Evolutionary conservation across 2,113 vertebrate species (phyloP), one percentile per base, ranked within the genome.

Genomic region (Hydrolagus affinis): DNA sequence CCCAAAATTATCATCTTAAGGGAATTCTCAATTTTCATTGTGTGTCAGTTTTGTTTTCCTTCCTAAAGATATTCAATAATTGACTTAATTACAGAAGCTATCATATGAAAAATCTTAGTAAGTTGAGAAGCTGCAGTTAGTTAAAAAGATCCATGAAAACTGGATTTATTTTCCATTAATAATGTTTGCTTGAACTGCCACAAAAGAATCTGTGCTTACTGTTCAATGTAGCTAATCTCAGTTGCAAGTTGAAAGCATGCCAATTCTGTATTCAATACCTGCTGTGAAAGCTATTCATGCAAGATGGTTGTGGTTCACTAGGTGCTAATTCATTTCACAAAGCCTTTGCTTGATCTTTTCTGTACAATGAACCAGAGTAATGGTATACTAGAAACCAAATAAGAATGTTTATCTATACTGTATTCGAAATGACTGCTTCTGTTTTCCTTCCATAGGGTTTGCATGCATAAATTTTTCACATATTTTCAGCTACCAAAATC

Each of bases 101-200:
- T 14, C 21, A 23, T n/a, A 21, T 59, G 44, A 77, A 77, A 59
- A 21, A 60, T 11, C 19, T 59, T 12, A 3, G n/a, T 59, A 76
- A n/a, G 1, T 4, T 8, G 9, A 60, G 8, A 77, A 60, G 56
- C 56, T 23, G 11, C 23, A 77, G 59, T 75, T 74, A 74, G 9
- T 44, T 75, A 75, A 77, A n/a, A 12, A 59, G 75, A 77, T 23
- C 23, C 17, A 11, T 77, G 75, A 77, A 77, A 77, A 6, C 0
- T 32, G 72, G 11, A 56, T 59, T 77, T 77, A 23, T 77, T 23
- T 77, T 56, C 56, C 32, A n/a, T 75, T 32, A 74, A 74, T 75
- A 75, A 75, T 19, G 56, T 56, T 75, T 57, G 30, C 8, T 56
- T 30, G 32, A 75, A 56, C 30, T 56, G 21, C 23, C 19, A 76